These are phyloP conservation scores for Zygogramma bicolorata DNA, from an alignment of 2,888 invertebrate species.

Conservation along the genomic window DNA sequence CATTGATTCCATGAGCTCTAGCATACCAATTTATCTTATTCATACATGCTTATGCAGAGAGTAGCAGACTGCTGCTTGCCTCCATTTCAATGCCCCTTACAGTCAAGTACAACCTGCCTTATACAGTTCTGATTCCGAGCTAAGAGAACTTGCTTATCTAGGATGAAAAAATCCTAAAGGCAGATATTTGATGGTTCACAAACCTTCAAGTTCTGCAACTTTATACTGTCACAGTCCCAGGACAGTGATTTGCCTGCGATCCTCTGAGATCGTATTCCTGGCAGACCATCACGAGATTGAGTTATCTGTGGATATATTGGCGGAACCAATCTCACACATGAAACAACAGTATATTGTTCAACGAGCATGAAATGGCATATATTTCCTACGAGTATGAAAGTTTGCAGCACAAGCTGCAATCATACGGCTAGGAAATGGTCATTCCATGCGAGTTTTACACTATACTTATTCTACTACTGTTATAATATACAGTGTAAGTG, in stretches of 20 bases:
- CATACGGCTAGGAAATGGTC: too few relatives aligned
- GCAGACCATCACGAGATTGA: not conserved
- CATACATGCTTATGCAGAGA: too few relatives aligned
- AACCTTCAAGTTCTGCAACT: not conserved
- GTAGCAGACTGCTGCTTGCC: not conserved
- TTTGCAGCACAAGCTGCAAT: too few relatives aligned
- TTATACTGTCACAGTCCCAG: not conserved
- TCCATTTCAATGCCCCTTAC: not conserved
- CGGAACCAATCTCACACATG: not conserved
- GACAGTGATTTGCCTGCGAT: not conserved
- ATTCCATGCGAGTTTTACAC: too few relatives aligned
- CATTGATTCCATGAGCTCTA: too few relatives aligned
- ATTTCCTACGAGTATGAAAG: too few relatives aligned
- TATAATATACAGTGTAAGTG: too few relatives aligned
- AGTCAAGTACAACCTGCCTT: not conserved
- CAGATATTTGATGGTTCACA: not conserved
- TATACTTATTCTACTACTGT: too few relatives aligned
- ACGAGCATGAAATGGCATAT: too few relatives aligned
- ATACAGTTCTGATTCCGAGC: not conserved
- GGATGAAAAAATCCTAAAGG: not conserved
- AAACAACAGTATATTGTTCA: too few relatives aligned
- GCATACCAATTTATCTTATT: too few relatives aligned
- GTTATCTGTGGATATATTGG: too few relatives aligned
- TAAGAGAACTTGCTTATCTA: not conserved
- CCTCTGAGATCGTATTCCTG: not conserved